Evolutionary conservation across 2,797 vertebrate species (phyloP).

Genomic region (Furcifer pardalis): DNA sequence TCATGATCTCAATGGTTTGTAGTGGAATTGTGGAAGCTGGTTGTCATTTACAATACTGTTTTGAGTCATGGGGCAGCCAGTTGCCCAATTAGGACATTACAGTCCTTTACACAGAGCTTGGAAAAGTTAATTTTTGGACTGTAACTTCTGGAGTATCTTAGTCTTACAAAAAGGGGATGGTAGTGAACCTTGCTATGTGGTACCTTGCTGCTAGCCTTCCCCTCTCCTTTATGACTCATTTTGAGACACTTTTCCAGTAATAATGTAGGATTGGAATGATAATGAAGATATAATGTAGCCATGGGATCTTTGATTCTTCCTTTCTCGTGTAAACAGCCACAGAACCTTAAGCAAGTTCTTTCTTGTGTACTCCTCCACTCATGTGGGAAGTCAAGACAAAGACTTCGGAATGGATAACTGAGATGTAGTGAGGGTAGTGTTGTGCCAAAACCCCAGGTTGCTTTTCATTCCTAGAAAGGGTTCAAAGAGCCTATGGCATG

Average conservation of each 20-base stretch:
- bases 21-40: constrained; percentile 42
- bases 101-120: neutral
- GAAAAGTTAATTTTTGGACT: too few species aligned
- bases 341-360: neutral
- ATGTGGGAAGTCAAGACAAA: neutral
- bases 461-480: neutral
- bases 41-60: constrained; percentile 31
- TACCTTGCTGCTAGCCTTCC: neutral
- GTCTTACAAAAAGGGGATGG: too few species aligned
- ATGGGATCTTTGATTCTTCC: neutral
- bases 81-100: accelerated
- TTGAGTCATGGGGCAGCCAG: neutral
- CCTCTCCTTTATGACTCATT: neutral
- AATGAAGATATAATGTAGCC: neutral
- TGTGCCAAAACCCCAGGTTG: neutral
- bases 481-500: neutral
- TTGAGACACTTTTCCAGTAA: neutral
- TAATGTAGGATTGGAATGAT: too few species aligned
- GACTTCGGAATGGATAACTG: neutral
- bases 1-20: constrained; percentile 46
- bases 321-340: neutral
- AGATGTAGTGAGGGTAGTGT: neutral
- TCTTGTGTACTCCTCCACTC: neutral
- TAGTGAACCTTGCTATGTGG: too few species aligned
- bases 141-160: too few species aligned